Base-by-base conservation (phyloP, 2,113 vertebrate genomes). In the Pedionomus torquatus region DNA sequence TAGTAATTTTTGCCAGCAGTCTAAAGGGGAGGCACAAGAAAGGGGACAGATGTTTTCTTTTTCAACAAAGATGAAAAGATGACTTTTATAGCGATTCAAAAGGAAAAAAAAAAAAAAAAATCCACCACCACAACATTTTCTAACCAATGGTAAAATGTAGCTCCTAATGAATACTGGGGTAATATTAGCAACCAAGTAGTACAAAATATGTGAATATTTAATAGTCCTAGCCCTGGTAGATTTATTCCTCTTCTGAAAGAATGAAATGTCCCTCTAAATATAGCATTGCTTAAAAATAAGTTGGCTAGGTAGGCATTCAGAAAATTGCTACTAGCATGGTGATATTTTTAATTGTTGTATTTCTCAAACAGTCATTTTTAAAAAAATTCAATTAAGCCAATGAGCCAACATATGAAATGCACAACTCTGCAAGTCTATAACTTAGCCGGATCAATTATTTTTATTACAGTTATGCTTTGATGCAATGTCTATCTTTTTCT, bases 121-220 rank as follows among this genome's bases (percentile, higher is more conserved):
- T n/a, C 20, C 12, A 61, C 6, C 63, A 43, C 17, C 17, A 30
- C 71, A 21, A 52, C 37, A 41, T 72, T 64, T 30, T 60, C 90
- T 55, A 74, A 54, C 79, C 64, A 94, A 25, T 33, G 81, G 19
- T 75, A 63, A 57, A 93, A 46, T 31, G 24, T 48, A 95, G 43
- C 61, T 86, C 33, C 60, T 92, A 93, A 94, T 90, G 79, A 96
- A 89, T 83, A 74, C 79, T 89, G 55, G 37, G 48, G 76, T 97
- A 96, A 94, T 89, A 96, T 95, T 96, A 96, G 90, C 54, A 90
- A 94, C 54, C 4, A 77, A 95, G 46, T 64, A 88, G 51, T 86
- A 93, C 33, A 83, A 96, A 96, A 93, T 92, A 88, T 37, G 58
- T 94, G 83, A 91, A 96, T 96, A 95, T 95, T 97, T 96, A 88